Conservation (phyloP, 2,113 vertebrate species). For the Suricata suricatta region DNA sequence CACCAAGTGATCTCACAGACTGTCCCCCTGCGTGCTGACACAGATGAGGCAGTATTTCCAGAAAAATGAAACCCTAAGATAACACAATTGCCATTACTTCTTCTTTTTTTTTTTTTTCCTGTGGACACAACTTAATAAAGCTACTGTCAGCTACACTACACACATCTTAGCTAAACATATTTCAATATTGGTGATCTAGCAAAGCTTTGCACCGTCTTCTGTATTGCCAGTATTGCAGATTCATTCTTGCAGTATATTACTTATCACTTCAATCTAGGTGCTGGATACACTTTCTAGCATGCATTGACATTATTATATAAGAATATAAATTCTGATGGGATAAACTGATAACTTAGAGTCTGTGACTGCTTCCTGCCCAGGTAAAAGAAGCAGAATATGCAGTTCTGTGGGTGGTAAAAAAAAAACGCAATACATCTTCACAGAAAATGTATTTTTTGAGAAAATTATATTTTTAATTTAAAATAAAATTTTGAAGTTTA, state of each 20-base stretch:
- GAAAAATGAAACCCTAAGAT: conserved; percentile 10
- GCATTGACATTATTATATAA: not conserved
- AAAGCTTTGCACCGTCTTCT: not conserved
- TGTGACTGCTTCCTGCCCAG: not conserved
- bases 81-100: not conserved
- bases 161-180: not conserved
- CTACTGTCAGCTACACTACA: not conserved
- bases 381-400: not conserved
- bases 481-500: not conserved
- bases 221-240: not conserved
- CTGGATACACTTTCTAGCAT: not conserved
- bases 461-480: not conserved
- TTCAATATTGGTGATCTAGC: not conserved
- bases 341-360: conserved; percentile 1
- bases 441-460: not conserved
- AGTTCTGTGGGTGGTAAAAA: not conserved
- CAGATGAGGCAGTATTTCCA: not conserved
- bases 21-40: not conserved
- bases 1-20: not conserved
- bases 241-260: not conserved
- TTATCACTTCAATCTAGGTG: conserved; percentile 19
- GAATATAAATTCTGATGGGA: not conserved
- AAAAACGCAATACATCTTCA: not conserved
- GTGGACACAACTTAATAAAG: conserved; percentile 36
- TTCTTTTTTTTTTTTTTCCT: not conserved